Conservation (phyloP, 2,113 vertebrate species). For the Pithys albifrons region DNA sequence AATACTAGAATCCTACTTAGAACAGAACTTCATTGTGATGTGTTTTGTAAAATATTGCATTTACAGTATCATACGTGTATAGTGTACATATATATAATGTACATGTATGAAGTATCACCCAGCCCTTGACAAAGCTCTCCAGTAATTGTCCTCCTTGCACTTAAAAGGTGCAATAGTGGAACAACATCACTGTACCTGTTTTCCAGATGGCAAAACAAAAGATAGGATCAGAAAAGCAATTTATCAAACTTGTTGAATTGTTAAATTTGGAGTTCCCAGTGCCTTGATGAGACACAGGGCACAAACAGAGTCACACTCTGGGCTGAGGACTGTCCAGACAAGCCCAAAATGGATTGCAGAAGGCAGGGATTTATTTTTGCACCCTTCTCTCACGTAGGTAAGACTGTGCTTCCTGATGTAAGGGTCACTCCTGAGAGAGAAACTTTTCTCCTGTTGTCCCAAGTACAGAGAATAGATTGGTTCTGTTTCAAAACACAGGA, state of each 20-base stretch:
- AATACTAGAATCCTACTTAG: background rate
- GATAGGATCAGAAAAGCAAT: background rate
- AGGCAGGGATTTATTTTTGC: background rate
- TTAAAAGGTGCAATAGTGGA: background rate
- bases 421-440: background rate
- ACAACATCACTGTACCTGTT: background rate
- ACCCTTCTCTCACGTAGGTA: background rate
- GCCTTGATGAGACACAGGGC: background rate
- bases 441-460: background rate
- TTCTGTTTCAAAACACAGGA: background rate
- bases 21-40: background rate
- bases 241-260: background rate
- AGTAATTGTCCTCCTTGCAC: background rate
- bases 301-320: background rate
- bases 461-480: fast-evolving
- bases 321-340: background rate
- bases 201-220: background rate
- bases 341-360: background rate
- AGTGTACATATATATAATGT: background rate
- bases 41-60: background rate
- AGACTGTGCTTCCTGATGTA: fast-evolving
- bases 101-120: background rate
- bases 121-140: background rate
- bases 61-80: background rate
- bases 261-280: background rate